Percentiles rank a stretch among this genome's conserved stretches.
These are phyloP conservation scores for Cacatua alba DNA, from an alignment of 2,113 vertebrate species.

Conservation along the genomic window DNA sequence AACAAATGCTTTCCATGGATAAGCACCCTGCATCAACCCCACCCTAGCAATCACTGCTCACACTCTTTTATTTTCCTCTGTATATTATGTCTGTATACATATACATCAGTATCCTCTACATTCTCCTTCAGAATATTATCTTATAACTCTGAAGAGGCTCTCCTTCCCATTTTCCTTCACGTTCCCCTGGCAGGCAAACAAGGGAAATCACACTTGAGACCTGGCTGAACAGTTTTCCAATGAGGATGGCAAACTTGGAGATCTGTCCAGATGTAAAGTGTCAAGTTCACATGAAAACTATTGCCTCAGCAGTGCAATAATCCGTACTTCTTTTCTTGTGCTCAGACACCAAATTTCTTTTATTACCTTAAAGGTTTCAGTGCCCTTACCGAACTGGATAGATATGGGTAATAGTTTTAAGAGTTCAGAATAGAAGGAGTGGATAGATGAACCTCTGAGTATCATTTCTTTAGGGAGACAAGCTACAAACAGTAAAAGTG, in stretches of 20 bases:
- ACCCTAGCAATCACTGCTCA: neutral
- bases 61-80: neutral
- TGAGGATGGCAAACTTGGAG: neutral
- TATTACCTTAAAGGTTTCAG: neutral
- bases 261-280: neutral
- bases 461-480: neutral
- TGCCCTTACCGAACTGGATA: neutral
- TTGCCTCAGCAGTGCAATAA: neutral
- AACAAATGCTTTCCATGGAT: neutral
- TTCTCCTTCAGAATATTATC: neutral
- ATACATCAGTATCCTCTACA: neutral
- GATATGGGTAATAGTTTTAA: neutral
- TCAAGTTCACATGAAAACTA: neutral
- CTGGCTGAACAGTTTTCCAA: neutral
- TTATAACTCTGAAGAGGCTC: neutral
- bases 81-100: neutral
- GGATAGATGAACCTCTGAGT: neutral
- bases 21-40: neutral
- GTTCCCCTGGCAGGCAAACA: neutral
- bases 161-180: neutral
- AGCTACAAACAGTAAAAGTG: neutral
- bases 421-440: neutral
- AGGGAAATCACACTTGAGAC: neutral
- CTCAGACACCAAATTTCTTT: neutral
- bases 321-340: neutral